Percentiles rank a stretch among this genome's conserved stretches.
Conservation (phyloP, 92 coral and sea anemone species). For the Actinernus sp. region DNA sequence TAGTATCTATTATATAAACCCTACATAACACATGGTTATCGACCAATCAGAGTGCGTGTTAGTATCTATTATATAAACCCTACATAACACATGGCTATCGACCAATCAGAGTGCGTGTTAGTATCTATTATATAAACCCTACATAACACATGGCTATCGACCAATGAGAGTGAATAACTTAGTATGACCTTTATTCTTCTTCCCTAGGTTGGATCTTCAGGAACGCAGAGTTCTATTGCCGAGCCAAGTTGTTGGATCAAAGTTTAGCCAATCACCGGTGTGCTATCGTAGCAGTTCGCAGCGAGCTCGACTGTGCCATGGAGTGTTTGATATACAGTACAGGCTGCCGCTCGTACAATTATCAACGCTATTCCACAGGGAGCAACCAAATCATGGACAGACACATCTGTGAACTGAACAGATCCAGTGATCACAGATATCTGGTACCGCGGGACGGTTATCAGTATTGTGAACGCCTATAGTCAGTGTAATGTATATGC, state of each 20-base stretch:
- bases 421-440: background rate
- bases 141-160: too few relatives aligned
- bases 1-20: too few relatives aligned
- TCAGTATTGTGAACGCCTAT: background rate
- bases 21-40: too few relatives aligned
- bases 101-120: too few relatives aligned
- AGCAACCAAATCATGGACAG: background rate
- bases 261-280: conserved; percentile 1
- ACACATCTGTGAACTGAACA: conserved; percentile 4
- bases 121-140: too few relatives aligned
- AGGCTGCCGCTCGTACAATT: conserved; percentile 19
- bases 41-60: too few relatives aligned
- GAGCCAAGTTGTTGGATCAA: background rate
- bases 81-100: too few relatives aligned
- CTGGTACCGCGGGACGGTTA: background rate
- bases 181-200: too few relatives aligned
- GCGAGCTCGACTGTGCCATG: conserved; percentile 21
- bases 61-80: too few relatives aligned
- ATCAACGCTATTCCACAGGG: conserved; percentile 30
- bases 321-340: conserved; percentile 19
- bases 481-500: too few relatives aligned
- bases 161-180: too few relatives aligned
- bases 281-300: background rate
- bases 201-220: background rate
- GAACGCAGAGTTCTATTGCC: background rate